These are phyloP conservation scores for Pipistrellus nathusii DNA, from an alignment of 2,797 vertebrate species.

Conservation along the genomic window DNA sequence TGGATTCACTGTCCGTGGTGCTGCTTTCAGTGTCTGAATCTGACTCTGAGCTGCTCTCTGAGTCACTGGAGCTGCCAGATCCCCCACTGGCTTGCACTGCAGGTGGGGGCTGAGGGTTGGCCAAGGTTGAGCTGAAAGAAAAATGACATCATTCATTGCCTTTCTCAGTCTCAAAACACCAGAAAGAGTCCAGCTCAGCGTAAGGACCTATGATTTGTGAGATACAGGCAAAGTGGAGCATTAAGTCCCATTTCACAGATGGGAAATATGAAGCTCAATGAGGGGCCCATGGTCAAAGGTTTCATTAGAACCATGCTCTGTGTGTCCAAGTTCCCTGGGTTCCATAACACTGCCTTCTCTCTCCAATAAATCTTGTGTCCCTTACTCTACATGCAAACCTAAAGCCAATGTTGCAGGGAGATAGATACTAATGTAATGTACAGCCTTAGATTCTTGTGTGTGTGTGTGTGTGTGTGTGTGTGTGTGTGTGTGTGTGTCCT, in stretches of 20 bases:
- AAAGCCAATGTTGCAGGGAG: neutral
- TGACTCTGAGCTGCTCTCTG: slow-evolving; percentile 94
- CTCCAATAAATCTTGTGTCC: neutral
- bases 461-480: no score
- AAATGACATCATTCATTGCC: slow-evolving; percentile 37
- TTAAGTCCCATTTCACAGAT: neutral
- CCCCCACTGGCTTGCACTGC: slow-evolving; percentile 88
- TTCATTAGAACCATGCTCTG: neutral
- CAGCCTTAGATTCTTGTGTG: neutral
- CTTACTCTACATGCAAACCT: neutral
- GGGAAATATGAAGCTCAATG: neutral
- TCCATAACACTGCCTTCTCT: neutral
- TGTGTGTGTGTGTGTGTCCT: no score
- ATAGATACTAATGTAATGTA: neutral
- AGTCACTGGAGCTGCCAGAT: slow-evolving; percentile 94
- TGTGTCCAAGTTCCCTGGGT: neutral
- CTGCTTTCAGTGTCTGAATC: slow-evolving; percentile 95
- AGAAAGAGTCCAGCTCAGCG: neutral
- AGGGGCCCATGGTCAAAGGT: neutral
- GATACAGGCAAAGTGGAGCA: neutral
- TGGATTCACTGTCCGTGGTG: slow-evolving; percentile 94
- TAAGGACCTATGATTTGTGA: neutral
- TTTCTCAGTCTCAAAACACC: neutral
- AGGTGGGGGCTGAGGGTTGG: slow-evolving; percentile 68
- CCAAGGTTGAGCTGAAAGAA: slow-evolving; percentile 84